A percentile compares a stretch with the other conserved stretches of the same genome.
These are phyloP conservation scores for Acleris emargana DNA, from an alignment of 2,888 invertebrate genomes.

Conservation along the genomic window DNA sequence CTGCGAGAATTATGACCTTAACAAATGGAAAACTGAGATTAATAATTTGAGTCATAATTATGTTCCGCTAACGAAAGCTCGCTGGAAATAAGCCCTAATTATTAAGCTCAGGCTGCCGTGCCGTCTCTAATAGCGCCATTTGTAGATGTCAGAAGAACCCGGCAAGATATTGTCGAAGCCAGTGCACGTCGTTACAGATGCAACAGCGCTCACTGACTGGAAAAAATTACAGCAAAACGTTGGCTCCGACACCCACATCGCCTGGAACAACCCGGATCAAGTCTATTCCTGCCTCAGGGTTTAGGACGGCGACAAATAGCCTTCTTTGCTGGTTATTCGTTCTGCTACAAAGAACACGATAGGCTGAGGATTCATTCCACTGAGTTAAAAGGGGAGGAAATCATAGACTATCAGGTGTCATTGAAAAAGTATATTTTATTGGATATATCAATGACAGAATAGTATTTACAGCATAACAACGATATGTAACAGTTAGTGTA, in stretches of 20 bases:
- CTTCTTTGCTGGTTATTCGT: conserved; percentile 29
- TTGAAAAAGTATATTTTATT: too few species aligned
- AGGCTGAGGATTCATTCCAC: conserved; percentile 14
- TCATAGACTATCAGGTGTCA: background rate
- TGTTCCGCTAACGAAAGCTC: conserved; percentile 33
- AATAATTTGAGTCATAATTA: conserved; percentile 30
- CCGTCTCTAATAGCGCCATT: conserved; percentile 36
- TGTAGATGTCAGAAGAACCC: conserved; percentile 39
- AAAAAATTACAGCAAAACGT: conserved; percentile 37
- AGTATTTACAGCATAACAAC: too few species aligned
- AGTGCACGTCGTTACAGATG: conserved; percentile 40
- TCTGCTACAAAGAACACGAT: conserved; percentile 20
- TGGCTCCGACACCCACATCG: conserved; percentile 27
- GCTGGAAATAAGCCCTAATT: conserved; percentile 35
- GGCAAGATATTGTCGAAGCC: conserved; percentile 38
- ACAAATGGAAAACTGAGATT: conserved; percentile 23
- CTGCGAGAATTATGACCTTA: conserved; percentile 10
- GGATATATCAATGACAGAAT: too few species aligned
- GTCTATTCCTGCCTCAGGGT: conserved; percentile 22
- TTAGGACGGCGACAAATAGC: conserved; percentile 28
- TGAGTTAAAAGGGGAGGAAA: background rate
- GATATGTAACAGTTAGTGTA: too few species aligned
- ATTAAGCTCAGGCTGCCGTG: conserved; percentile 35
- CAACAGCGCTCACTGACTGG: conserved; percentile 38
- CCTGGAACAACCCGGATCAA: conserved; percentile 23